Conservation (phyloP, 1,140 invertebrate genomes). For the Lanistes nyassanus region DNA sequence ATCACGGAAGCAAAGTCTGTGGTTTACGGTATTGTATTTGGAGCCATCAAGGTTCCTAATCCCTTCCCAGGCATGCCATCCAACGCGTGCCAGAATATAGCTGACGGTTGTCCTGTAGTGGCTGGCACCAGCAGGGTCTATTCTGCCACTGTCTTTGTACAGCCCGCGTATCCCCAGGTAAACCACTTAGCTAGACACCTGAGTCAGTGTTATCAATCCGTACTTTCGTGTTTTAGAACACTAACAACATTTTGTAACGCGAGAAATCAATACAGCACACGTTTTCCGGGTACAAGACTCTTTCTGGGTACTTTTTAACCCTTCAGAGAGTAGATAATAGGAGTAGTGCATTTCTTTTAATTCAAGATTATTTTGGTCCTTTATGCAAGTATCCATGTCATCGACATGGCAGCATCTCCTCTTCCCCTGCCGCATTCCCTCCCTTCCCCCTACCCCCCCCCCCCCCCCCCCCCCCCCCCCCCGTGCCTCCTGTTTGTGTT, state of each 20-base stretch:
- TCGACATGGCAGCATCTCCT: background rate
- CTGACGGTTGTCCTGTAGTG: background rate
- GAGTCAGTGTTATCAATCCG: too few species aligned
- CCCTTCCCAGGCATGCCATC: background rate
- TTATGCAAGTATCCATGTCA: too few species aligned
- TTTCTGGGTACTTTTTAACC: background rate
- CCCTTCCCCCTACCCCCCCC: too few species aligned
- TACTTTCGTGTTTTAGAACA: too few species aligned
- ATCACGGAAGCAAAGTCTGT: background rate
- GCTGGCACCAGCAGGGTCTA: background rate
- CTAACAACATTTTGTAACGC: background rate
- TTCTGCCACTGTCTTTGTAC: background rate
- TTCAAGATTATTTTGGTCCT: background rate
- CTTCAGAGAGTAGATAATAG: background rate
- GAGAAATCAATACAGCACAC: background rate
- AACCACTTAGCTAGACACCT: too few species aligned
- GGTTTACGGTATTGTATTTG: background rate
- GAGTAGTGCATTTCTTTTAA: background rate
- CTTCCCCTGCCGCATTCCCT: constrained; percentile 1
- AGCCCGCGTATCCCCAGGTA: background rate
- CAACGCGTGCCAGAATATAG: background rate
- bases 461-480: background rate
- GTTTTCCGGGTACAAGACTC: background rate
- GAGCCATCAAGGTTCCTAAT: background rate
- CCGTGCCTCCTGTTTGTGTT: too few species aligned